Evolutionary conservation across 2,888 invertebrate species (phyloP).

Genomic region (Xestobium rufovillosum): DNA sequence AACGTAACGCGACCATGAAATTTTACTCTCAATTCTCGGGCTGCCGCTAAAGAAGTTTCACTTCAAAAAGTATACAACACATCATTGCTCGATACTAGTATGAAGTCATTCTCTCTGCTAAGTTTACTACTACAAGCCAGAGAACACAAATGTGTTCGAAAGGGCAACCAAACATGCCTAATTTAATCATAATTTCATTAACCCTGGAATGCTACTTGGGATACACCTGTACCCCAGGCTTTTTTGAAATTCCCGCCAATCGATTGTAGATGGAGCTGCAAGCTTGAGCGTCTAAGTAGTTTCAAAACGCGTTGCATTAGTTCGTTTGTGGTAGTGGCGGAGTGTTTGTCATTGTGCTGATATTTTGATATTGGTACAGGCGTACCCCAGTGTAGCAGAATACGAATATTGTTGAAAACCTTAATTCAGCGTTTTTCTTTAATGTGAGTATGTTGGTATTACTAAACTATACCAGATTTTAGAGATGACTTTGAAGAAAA

Average conservation of each 20-base stretch:
- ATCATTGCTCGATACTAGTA: no score
- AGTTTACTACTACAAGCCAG: no score
- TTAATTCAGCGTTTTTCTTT: conserved; percentile 1
- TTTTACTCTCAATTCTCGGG: no score
- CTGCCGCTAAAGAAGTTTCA: no score
- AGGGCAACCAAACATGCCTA: no score
- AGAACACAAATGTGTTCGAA: no score
- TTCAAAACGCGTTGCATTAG: conserved; percentile 4
- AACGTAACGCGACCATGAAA: no score
- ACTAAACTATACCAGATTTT: conserved; percentile 5
- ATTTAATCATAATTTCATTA: conserved; percentile 1
- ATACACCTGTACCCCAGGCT: conserved; percentile 6
- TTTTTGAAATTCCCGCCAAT: conserved; percentile 8
- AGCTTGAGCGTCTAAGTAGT: conserved; percentile 4
- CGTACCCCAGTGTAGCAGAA: conserved; percentile 2
- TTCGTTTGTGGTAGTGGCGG: conserved; percentile 4
- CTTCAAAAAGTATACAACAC: no score
- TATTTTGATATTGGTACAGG: conserved; percentile 5
- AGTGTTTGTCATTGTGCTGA: conserved; percentile 7
- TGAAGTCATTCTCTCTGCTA: no score
- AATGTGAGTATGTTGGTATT: not conserved
- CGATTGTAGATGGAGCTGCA: conserved; percentile 7
- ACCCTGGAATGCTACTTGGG: conserved; percentile 10
- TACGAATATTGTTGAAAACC: not conserved
- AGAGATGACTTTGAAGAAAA: conserved; percentile 3